Conservation (phyloP, 2,888 invertebrate genomes). For the Camponotus fellah region DNA sequence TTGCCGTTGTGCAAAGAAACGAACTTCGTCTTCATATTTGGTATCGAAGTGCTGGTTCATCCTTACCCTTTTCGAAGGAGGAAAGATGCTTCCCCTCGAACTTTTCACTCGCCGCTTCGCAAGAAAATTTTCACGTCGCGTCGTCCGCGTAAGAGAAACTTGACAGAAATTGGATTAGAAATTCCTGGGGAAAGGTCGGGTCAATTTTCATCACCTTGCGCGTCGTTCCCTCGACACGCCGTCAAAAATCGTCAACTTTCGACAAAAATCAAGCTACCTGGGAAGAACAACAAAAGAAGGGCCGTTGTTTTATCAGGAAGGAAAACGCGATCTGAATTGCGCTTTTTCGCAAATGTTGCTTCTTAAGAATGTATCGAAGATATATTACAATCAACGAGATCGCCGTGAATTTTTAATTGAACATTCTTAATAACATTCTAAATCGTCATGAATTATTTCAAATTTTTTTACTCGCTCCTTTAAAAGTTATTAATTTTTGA, state of each 20-base stretch:
- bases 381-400: too few relatives aligned
- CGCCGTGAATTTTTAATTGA: too few relatives aligned
- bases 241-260: slow-evolving; percentile 51
- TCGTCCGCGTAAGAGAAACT: slow-evolving; percentile 59
- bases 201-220: slow-evolving; percentile 67
- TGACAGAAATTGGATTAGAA: slow-evolving; percentile 75
- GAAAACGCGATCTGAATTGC: slow-evolving; percentile 50
- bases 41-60: slow-evolving; percentile 22
- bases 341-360: slow-evolving; percentile 38
- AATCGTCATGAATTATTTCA: too few relatives aligned
- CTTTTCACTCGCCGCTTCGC: slow-evolving; percentile 61
- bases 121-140: slow-evolving; percentile 59
- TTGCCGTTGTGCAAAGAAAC: slow-evolving; percentile 24
- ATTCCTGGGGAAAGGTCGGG: slow-evolving; percentile 62
- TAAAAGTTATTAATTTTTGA: too few relatives aligned
- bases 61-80: slow-evolving; percentile 12
- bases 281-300: slow-evolving; percentile 47
- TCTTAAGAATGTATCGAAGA: neutral
- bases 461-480: too few relatives aligned
- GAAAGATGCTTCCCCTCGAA: slow-evolving; percentile 56
- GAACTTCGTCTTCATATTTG: slow-evolving; percentile 21
- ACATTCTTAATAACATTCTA: too few relatives aligned
- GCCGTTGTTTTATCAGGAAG: slow-evolving; percentile 14
- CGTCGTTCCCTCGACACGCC: slow-evolving; percentile 57
- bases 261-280: slow-evolving; percentile 43